Conservation (phyloP, 2,888 invertebrate species). For the Dryobotodes eremita region DNA sequence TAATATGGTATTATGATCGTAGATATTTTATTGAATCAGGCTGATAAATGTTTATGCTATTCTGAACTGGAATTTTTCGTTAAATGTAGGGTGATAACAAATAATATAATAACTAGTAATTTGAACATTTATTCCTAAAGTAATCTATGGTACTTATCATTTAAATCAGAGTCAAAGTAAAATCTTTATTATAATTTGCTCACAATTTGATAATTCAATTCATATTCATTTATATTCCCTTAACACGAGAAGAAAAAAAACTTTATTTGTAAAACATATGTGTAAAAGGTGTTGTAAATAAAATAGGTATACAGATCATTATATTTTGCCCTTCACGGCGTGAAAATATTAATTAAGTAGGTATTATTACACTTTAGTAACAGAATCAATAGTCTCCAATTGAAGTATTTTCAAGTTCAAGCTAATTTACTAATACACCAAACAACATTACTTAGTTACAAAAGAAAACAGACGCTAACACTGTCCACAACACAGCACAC, state of each 20-base stretch:
- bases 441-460: neutral
- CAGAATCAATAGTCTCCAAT: neutral
- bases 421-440: neutral
- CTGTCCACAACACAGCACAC: neutral
- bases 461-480: neutral
- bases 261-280: neutral
- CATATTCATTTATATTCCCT: too few relatives aligned
- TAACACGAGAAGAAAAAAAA: too few relatives aligned
- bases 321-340: neutral
- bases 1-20: conserved; percentile 54
- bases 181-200: too few relatives aligned
- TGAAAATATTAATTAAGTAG: too few relatives aligned
- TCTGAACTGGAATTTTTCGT: conserved; percentile 1
- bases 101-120: neutral
- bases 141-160: neutral
- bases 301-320: neutral
- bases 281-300: neutral
- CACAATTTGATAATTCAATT: too few relatives aligned
- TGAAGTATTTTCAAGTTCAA: neutral
- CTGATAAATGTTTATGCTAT: conserved; percentile 27
- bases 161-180: too few relatives aligned
- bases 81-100: neutral
- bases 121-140: neutral
- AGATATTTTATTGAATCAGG: conserved; percentile 50
- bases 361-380: neutral